Base-by-base conservation (phyloP, 1,140 invertebrate species). In the Vanessa atalanta region DNA sequence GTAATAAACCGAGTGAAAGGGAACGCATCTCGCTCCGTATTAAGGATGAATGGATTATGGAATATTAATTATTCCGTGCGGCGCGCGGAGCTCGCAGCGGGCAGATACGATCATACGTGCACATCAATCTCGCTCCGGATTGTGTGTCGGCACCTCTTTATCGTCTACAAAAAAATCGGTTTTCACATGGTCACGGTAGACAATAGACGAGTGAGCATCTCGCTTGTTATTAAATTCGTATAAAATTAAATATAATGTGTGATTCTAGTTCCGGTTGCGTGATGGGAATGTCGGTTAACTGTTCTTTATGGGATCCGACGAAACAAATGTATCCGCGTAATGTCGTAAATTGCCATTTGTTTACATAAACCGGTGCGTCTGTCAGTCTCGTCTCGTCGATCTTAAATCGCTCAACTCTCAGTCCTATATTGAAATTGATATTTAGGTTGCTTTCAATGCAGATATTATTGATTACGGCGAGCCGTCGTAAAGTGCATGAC, bases 161-260 rank as follows among this genome's bases (percentile, higher is more conserved):
- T 88, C 89, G 86, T 55, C 63, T 72, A 86, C 82, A 85, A 89
- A 88, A 43, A 90, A 91, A 86, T 86, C 83, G 85, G 78, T 82
- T 87, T 92, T 93, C 88, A 88, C 90, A 93, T 90, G 88, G 80
- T 75, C 84, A 80, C 77, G 73, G 70, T 78, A 80, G 73, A 92
- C 91, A 93, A 93, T 91, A 81, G 88, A 13, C 73, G 63, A 67
- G 73, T 74, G 81, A 67, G 83, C 85, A 88, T 86, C 88, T 87
- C 88, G 83, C 86, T 90, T 81, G 88, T 91, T 93, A 93, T 93
- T 93, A 93, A 93, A 93, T 91, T 93, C 89, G 89, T 91, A 93
- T 93, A 91, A 93, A 91, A 92, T 93, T 90, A 89, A 91, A 88
- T 87, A 75, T 91, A 92, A 91, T 92, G 88, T 92, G 89, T 92